A percentile compares a stretch with the other conserved stretches of the same genome.
phyloP scores from a whole-genome alignment of 1,140 invertebrate genomes.

The Sycophaga agraensis region DNA sequence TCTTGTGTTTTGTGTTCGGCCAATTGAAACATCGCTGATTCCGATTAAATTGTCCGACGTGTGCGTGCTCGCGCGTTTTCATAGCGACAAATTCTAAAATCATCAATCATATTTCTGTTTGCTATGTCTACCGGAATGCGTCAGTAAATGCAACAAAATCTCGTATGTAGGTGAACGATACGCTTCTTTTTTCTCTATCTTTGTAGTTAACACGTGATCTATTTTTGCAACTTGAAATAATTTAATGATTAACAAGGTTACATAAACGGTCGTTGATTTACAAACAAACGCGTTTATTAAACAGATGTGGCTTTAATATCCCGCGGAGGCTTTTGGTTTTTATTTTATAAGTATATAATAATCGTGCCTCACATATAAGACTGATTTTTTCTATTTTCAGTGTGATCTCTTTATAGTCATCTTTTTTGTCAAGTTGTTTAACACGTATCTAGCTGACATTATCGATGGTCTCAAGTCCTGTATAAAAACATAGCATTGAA shows the following conservation, averaged over 20 bases:
- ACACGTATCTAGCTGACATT: slow-evolving; percentile 19
- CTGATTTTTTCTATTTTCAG: slow-evolving; percentile 26
- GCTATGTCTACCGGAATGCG: background rate
- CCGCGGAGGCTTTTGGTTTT: slow-evolving; percentile 16
- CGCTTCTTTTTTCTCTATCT: slow-evolving; percentile 15
- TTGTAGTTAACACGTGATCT: slow-evolving; percentile 25
- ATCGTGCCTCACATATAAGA: slow-evolving; percentile 18
- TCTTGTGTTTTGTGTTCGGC: slow-evolving; percentile 14
- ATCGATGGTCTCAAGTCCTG: slow-evolving; percentile 18
- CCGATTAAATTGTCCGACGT: slow-evolving; percentile 16
- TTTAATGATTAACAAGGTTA: slow-evolving; percentile 16
- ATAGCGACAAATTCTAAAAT: slow-evolving; percentile 17
- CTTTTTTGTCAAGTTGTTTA: slow-evolving; percentile 24
- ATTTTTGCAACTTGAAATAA: slow-evolving; percentile 2
- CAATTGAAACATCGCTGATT: slow-evolving; percentile 24
- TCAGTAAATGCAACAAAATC: slow-evolving; percentile 5
- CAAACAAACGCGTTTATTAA: slow-evolving; percentile 9
- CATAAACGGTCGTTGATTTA: background rate
- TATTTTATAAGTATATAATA: slow-evolving; percentile 9
- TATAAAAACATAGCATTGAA: slow-evolving; percentile 22
- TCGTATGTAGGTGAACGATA: background rate
- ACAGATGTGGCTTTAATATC: slow-evolving; percentile 21
- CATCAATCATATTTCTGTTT: slow-evolving; percentile 21
- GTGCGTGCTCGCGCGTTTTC: background rate
- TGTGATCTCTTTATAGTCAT: slow-evolving; percentile 28